phyloP scores from a whole-genome alignment of 2,113 vertebrate genomes.

The Lepus timidus region DNA sequence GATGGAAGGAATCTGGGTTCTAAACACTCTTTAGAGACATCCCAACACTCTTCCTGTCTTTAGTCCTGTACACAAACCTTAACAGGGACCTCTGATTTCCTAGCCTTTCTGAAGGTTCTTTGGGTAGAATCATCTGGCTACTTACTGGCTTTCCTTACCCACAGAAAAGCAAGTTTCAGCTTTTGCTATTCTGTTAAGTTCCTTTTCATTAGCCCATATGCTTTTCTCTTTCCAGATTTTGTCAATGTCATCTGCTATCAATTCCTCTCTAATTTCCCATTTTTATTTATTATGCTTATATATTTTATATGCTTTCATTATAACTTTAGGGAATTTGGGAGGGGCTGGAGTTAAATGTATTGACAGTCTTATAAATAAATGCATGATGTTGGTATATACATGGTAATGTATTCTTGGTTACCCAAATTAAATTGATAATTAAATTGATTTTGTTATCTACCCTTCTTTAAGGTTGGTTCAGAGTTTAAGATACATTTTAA shows the following conservation, averaged over 20 bases:
- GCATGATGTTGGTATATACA: background rate
- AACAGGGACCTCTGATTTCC: background rate
- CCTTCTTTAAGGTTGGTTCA: background rate
- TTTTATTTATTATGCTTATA: background rate
- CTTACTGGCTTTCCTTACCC: background rate
- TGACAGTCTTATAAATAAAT: background rate
- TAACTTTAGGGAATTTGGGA: background rate
- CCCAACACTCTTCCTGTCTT: background rate
- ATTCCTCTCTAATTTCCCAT: background rate
- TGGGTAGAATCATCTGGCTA: background rate
- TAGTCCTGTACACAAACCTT: background rate
- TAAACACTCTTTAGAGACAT: background rate
- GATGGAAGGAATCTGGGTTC: background rate
- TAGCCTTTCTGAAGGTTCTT: background rate
- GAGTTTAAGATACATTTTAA: background rate
- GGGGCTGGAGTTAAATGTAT: background rate
- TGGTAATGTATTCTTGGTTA: background rate
- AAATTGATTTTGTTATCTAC: background rate
- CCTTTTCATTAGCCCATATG: background rate
- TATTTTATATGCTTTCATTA: constrained; percentile 2
- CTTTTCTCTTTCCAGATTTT: background rate
- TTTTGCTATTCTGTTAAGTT: background rate
- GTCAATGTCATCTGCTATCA: background rate
- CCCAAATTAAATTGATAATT: background rate
- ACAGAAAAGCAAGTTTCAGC: background rate